Evolutionary conservation across 2,888 invertebrate genomes (phyloP), one percentile per base, ranked within the genome.

Genomic region (Dryobota labecula): DNA sequence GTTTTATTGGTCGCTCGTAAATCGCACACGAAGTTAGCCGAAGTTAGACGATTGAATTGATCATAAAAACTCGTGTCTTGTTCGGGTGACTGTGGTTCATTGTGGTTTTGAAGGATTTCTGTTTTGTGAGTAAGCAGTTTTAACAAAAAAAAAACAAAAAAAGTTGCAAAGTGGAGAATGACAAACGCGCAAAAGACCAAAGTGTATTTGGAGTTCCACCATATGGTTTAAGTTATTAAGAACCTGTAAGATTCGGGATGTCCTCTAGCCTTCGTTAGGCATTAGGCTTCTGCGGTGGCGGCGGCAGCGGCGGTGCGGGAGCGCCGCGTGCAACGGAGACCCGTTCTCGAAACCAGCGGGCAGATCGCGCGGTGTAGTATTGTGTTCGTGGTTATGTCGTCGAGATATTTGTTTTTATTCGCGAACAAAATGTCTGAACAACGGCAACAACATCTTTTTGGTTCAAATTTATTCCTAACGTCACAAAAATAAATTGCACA

Each of bases 1-100:
- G 87, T 90, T 92, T 92, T 92, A 92, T 90, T 90, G 87, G 86
- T 49, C 38, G 80, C 70, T 84, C 90, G 87, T 92, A 93, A 92
- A 92, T 92, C 87, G 75, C 66, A 87, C 90, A 88, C 88, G 89
- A 89, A 84, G 83, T 84, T 83, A 83, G 78, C 83, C 87, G 78
- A 89, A 91, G 84, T 90, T 89, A 86, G 84, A 80, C 88, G 88
- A 90, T 89, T 86, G 90, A 87, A 90, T 88, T 84, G 92, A 84
- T 91, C 92, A 89, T 93, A 90, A 93, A 92, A 78, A 84, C 78
- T 83, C 75, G 80, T 88, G 87, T 82, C 79, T 75, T 78, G 70
- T 74, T 77, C 69, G 85, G 79, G 79, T 76, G 68, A 9, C 72
- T 71, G 36, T 63, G 60, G 58, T 80, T 72, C 61, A 24, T 49